Conservation (phyloP, 2,797 vertebrate species). For the Centroberyx gerrardi region DNA sequence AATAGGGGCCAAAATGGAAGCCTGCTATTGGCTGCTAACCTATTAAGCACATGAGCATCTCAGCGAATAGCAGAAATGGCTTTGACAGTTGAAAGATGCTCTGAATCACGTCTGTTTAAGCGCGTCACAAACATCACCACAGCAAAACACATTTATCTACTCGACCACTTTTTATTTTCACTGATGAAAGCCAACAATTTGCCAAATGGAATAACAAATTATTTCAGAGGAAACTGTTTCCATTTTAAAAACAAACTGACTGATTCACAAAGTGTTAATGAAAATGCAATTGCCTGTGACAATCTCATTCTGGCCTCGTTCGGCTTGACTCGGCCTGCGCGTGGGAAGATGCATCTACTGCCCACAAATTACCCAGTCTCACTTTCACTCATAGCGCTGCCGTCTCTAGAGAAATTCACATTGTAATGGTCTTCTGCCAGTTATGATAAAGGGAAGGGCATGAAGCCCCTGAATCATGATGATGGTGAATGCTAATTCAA, state of each 20-base stretch:
- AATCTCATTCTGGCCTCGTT: conserved; percentile 42
- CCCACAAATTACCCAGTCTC: conserved; percentile 40
- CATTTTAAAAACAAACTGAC: conserved; percentile 52
- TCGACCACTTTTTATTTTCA: conserved; percentile 8
- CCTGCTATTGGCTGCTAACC: background rate
- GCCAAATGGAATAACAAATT: conserved; percentile 24
- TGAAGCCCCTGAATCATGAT: conserved; percentile 5
- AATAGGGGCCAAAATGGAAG: conserved; percentile 11
- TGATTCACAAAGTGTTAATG: conserved; percentile 47
- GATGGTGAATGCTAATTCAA: conserved; percentile 20
- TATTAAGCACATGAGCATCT: background rate
- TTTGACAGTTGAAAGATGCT: background rate
- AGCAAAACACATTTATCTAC: conserved; percentile 19
- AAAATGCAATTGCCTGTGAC: conserved; percentile 58
- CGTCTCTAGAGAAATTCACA: conserved; percentile 36
- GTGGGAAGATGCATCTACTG: conserved; percentile 30
- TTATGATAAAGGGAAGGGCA: conserved; percentile 20
- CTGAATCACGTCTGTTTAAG: conserved; percentile 11
- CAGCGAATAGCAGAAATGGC: conserved; percentile 2
- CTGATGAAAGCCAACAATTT: conserved; percentile 9
- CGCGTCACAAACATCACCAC: background rate
- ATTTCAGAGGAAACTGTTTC: conserved; percentile 35
- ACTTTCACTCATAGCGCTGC: background rate
- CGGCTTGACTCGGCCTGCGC: conserved; percentile 5
- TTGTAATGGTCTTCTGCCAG: conserved; percentile 22